Base-by-base conservation (phyloP, 2,113 vertebrate genomes). In the Pachycephala philippinensis region DNA sequence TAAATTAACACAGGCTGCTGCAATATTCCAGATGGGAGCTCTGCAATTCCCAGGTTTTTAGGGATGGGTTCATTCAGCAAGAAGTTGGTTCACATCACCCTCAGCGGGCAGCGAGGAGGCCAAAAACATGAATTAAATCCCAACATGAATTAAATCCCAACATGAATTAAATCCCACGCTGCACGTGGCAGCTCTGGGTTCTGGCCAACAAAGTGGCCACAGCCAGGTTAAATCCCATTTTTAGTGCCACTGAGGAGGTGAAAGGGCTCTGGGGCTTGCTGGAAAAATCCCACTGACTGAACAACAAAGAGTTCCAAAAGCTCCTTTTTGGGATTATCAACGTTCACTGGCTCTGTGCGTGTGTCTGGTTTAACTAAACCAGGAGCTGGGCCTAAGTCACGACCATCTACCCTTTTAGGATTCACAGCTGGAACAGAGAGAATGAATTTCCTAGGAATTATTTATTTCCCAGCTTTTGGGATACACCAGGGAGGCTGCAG, bases 171-270 rank as follows among this genome's bases (percentile, higher is more conserved):
- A 60, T 37, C 61, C 17, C 39, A 42, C 45, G 31, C 7, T 5
- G 14, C 16, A 13, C 6, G 4, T 19, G 72, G 49, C 28, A 28
- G 10, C 7, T 1, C 2, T 2, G 16, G 14, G 3, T 30, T 56
- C 37, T 69, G n/a, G 37, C 76, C 61, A 64, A 59, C 28, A 26
- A 45, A 33, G 40, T 2, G 28, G 17, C 6, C 39, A 44, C 24
- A n/a, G 53, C 69, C 78, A 68, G 70, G 3, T 17, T 5, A 57
- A 85, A 81, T n/a, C 31, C 26, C 71, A n/a, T 7, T 28, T 75
- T 53, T 64, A 70, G 50, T 24, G 50, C 50, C 45, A 28, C 54
- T 24, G 39, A 56, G 15, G 65, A 24, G 35, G 27, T 50, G 77
- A 39, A 39, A 64, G 49, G 39, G 39, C 63, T 49, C 26, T 6